Conservation (phyloP, 2,113 vertebrate species). For the Chinchilla lanigera region DNA sequence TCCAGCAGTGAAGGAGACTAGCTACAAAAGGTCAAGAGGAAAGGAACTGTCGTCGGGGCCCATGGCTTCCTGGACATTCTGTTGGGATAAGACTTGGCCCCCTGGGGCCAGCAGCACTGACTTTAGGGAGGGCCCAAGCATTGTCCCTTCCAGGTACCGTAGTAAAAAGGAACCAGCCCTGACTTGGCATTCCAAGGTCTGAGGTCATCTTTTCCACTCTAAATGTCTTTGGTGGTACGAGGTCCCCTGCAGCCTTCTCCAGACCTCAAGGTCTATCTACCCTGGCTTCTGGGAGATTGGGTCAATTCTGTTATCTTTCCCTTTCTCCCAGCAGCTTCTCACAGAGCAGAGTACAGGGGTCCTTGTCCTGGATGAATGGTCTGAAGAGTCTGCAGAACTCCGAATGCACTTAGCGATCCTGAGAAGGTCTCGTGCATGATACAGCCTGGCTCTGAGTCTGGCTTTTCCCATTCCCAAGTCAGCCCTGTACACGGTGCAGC, state of each 20-base stretch:
- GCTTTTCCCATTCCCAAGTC: neutral
- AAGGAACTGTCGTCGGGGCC: neutral
- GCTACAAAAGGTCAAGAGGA: neutral
- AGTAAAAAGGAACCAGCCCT: neutral
- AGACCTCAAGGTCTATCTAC: neutral
- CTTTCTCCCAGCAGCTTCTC: neutral
- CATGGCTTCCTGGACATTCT: neutral
- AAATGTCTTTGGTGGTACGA: neutral
- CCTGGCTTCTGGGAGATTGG: neutral
- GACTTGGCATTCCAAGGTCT: neutral
- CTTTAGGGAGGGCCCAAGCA: neutral
- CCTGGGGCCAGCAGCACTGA: neutral
- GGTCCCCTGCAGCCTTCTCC: neutral
- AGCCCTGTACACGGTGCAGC: neutral
- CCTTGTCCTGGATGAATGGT: fast-evolving
- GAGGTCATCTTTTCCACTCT: neutral
- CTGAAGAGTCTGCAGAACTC: neutral
- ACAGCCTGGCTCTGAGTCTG: neutral
- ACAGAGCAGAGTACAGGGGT: neutral
- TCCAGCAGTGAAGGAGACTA: neutral
- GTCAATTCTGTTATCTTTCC: neutral
- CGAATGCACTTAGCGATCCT: neutral
- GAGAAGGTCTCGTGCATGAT: neutral
- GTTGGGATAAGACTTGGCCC: neutral
- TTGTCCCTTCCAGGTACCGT: neutral